Evolutionary conservation across 2,797 vertebrate genomes (phyloP).

Genomic region (Channallabes apus): DNA sequence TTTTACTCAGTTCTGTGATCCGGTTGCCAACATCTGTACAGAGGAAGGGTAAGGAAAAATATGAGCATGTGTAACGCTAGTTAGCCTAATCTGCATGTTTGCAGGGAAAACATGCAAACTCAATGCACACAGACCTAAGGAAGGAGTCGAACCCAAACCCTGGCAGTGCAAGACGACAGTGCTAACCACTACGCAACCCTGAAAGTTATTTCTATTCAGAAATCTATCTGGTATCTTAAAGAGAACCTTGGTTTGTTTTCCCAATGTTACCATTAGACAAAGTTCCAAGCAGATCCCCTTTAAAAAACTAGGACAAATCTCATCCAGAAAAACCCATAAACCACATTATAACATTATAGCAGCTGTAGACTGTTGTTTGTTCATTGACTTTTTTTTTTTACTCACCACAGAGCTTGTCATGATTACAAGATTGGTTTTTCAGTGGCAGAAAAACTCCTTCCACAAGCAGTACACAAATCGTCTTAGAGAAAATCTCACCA

Average conservation of each 20-base stretch:
- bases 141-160: no score
- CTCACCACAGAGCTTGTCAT: neutral
- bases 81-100: no score
- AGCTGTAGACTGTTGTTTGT: neutral
- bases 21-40: conserved; percentile 83
- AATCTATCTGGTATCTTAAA: neutral
- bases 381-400: neutral
- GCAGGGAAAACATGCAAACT: no score
- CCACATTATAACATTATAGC: neutral
- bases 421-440: neutral
- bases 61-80: no score
- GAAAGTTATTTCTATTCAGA: neutral
- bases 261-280: neutral
- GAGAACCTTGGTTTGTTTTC: neutral
- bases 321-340: no score
- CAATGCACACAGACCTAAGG: no score
- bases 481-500: neutral
- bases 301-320: no score
- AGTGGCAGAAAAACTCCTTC: neutral
- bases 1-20: conserved; percentile 85
- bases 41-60: conserved; percentile 21
- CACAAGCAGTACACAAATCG: neutral
- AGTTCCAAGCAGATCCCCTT: no score
- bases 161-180: no score
- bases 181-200: no score